phyloP scores from a whole-genome alignment of 2,888 invertebrate genomes.

The Cataglyphis rosenhaueri region DNA sequence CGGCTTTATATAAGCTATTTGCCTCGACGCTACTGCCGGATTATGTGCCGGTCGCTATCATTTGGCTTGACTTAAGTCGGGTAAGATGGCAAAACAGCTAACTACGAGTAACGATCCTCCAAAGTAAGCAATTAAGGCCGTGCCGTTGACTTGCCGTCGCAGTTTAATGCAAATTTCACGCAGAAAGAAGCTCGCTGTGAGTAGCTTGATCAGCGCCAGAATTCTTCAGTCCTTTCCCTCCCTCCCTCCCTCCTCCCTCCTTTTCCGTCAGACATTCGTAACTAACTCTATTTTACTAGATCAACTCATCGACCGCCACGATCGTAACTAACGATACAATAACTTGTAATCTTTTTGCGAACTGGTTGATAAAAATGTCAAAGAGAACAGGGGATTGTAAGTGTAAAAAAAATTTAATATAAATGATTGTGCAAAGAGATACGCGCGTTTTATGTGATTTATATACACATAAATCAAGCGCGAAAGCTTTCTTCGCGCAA shows the following conservation, averaged over 20 bases:
- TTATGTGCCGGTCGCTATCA: constrained; percentile 39
- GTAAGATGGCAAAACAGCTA: constrained; percentile 29
- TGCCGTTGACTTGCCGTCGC: constrained; percentile 38
- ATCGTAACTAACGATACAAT: constrained; percentile 6
- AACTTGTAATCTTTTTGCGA: background rate
- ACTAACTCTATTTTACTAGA: constrained; percentile 49
- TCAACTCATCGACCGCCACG: background rate
- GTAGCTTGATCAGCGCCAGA: constrained; percentile 56
- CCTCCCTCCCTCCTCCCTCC: background rate
- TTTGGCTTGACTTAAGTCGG: constrained; percentile 44
- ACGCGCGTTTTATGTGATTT: background rate
- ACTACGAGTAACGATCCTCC: constrained; percentile 53
- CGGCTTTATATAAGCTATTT: constrained; percentile 9
- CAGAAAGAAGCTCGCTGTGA: constrained; percentile 65
- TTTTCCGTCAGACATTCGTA: constrained; percentile 21
- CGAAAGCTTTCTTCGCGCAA: constrained; percentile 31
- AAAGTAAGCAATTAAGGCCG: constrained; percentile 61
- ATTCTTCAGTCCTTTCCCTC: constrained; percentile 49
- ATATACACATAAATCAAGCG: constrained; percentile 52
- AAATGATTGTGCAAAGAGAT: constrained; percentile 53
- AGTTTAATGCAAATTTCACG: constrained; percentile 58
- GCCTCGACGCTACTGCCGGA: constrained; percentile 34
- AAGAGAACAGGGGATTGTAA: constrained; percentile 43
- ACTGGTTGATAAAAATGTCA: constrained; percentile 38
- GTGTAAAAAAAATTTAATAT: constrained; percentile 58